Base-by-base conservation (phyloP, 2,888 invertebrate species). In the Lysandra bellargus region DNA sequence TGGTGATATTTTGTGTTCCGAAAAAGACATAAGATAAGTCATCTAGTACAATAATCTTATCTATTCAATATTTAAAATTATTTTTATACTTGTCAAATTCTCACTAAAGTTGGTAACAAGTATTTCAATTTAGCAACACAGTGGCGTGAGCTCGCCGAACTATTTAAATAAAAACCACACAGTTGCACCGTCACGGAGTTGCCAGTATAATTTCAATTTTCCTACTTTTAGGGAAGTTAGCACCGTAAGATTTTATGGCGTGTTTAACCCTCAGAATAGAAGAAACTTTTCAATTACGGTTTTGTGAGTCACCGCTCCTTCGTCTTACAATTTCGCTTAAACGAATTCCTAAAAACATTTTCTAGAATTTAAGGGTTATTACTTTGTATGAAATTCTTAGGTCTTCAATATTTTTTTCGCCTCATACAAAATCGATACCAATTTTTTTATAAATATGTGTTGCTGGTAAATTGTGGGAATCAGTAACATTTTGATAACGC, bases 101-200 rank as follows among this genome's bases (percentile, higher is more conserved):
- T 37, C 14, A 14, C 14, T 0, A 37, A 17, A 64, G 64, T 17
- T 37, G 9, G 3, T 74, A 7, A 44, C n/a, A 74, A 44, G 44
- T 12, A 73, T 44, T 74, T 74, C 23, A 74, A 74, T 74, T 44
- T 44, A 30, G 44, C 44, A 23, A 74, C 44, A 23, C 44, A 7
- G 74, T n/a, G 73, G 73, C 73, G 73, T 73, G 40, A 44, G 3
- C 44, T 44, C n/a, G 4, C n/a, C 74, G 44, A 74, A 74, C 44
- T 74, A 74, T 74, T 44, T 73, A n/a, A 73, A 73, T 73, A 40
- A 44, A 73, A 73, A 44, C 73, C 44, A 74, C 74, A 44, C 44
- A 74, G 74, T 74, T 44, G 40, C 40, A 44, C 23, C 74, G 23
- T n/a, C 17, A 73, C n/a, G 9, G 44, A 74, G 74, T 44, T 44